Evolutionary conservation across 2,888 invertebrate genomes (phyloP).

Genomic region (Thumatha senex): DNA sequence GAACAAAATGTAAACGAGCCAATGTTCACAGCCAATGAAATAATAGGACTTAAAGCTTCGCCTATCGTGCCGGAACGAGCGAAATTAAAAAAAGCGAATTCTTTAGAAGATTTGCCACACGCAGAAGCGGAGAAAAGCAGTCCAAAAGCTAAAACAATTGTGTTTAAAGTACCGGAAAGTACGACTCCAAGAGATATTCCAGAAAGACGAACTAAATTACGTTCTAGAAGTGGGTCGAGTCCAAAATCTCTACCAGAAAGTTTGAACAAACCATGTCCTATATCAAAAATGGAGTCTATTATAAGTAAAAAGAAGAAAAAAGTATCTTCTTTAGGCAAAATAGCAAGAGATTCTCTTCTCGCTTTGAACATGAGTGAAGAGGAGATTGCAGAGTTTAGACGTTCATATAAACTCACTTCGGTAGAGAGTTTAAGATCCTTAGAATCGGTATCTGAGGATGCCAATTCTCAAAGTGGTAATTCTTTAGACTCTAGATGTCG

Average conservation of each 20-base stretch:
- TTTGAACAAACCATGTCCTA: conserved; percentile 65
- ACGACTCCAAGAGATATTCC: conserved; percentile 75
- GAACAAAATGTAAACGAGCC: conserved; percentile 63
- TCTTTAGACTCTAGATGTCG: conserved; percentile 71
- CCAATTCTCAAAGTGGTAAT: conserved; percentile 71
- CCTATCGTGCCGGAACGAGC: conserved; percentile 69
- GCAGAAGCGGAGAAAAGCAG: conserved; percentile 48
- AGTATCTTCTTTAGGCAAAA: conserved; percentile 72
- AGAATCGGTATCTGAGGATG: conserved; percentile 77
- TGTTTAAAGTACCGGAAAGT: conserved; percentile 69
- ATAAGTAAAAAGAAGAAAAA: conserved; percentile 69
- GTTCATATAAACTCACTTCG: conserved; percentile 72
- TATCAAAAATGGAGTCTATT: conserved; percentile 61
- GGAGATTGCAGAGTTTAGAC: conserved; percentile 71
- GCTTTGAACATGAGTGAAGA: conserved; percentile 78
- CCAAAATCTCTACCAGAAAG: conserved; percentile 77
- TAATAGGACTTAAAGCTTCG: conserved; percentile 53
- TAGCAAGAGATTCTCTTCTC: conserved; percentile 72
- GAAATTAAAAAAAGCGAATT: conserved; percentile 69
- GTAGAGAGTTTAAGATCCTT: conserved; percentile 71
- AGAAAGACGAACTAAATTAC: conserved; percentile 56
- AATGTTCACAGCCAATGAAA: conserved; percentile 57
- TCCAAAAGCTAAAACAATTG: conserved; percentile 66
- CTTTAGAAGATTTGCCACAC: conserved; percentile 65
- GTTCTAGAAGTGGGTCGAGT: conserved; percentile 68